Evolutionary conservation across 1,140 invertebrate species (phyloP), one percentile per base, ranked within the genome.

Genomic region (Branchinecta lindahli): DNA sequence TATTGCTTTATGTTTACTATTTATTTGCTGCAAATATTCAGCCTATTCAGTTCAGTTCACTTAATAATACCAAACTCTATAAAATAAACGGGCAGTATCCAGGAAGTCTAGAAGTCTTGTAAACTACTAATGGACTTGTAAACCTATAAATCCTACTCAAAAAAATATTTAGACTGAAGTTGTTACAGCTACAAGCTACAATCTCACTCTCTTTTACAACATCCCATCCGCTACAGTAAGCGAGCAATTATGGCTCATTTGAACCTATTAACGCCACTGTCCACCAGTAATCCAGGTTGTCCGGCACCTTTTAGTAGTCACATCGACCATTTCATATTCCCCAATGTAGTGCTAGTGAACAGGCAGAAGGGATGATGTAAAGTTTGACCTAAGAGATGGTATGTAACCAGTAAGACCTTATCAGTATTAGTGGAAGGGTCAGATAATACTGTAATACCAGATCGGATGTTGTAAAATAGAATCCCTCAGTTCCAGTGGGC

Each of bases 91-190:
- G 47, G n/a, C 47, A 52, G 47, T 52, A 52, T 52, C 47, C 47
- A 52, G 47, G 47, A 52, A 52, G 47, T 52, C 47, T 52, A 52
- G 47, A 52, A 52, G n/a, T 9, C 47, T 52, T 52, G 47, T 52
- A 52, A 52, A 52, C 47, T 52, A 52, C 47, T 52, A 52, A 52
- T 52, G 47, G 47, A 52, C n/a, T 52, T 52, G 47, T 52, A 52
- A 52, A 52, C n/a, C n/a, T 9, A 52, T 52, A 52, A 52, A n/a
- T n/a, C 47, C 47, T 52, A 52, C 47, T 52, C 47, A 9, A 52
- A 52, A 52, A 52, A 52, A 52, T 52, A 52, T 52, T 52, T 52
- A 52, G 47, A 52, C 47, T 52, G 47, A 52, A 52, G 47, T 52
- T 52, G 9, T 52, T 52, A 52, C 47, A 52, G 47, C 47, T 52